These are phyloP conservation scores for Anolis carolinensis DNA, from an alignment of 2,113 vertebrate genomes.

Conservation along the genomic window DNA sequence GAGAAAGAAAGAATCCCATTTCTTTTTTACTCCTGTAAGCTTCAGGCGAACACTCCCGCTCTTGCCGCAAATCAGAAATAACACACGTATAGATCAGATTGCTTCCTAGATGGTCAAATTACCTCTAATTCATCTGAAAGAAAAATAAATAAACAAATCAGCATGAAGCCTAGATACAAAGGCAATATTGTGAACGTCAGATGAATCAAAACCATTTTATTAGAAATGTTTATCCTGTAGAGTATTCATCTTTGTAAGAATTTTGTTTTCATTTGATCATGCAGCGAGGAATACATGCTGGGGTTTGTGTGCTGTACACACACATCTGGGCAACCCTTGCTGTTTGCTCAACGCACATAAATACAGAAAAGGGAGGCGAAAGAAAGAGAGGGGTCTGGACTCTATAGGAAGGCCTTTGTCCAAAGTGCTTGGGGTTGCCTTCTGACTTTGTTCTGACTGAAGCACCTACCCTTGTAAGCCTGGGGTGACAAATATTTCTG, in stretches of 20 bases:
- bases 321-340: too few species aligned
- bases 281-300: neutral
- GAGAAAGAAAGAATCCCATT: neutral
- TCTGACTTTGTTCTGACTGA: neutral
- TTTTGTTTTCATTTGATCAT: slow-evolving; percentile 8
- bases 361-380: too few species aligned
- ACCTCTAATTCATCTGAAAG: slow-evolving; percentile 40
- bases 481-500: too few species aligned
- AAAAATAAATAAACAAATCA: slow-evolving; percentile 25
- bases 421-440: neutral
- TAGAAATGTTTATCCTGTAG: neutral
- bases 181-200: slow-evolving; percentile 6
- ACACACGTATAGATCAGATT: neutral
- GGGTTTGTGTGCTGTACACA: too few species aligned
- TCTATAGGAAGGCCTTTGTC: too few species aligned
- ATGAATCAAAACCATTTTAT: neutral
- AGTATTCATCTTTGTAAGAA: neutral
- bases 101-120: slow-evolving; percentile 12
- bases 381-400: too few species aligned
- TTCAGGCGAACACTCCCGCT: slow-evolving; percentile 18
- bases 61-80: slow-evolving; percentile 24
- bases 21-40: too few species aligned
- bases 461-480: neutral
- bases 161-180: neutral
- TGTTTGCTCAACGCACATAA: too few species aligned